Conservation (phyloP, 1,140 invertebrate species). For the Nautilus pompilius region DNA sequence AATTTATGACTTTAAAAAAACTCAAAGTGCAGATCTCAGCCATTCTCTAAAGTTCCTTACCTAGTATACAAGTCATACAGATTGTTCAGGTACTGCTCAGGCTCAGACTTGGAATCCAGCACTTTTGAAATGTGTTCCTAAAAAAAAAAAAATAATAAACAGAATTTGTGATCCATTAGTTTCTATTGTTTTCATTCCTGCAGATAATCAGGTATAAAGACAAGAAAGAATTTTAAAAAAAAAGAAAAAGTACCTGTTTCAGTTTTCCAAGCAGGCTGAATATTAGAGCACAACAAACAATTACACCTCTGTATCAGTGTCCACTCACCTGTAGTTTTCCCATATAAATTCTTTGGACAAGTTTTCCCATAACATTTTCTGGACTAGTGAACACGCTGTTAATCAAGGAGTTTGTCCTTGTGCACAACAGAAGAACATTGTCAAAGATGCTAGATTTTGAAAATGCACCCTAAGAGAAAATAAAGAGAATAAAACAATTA, state of each 20-base stretch:
- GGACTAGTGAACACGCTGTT: constrained; percentile 94
- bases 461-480: constrained; percentile 64
- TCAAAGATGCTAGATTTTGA: constrained; percentile 84
- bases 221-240: neutral
- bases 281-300: neutral
- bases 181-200: too few species aligned
- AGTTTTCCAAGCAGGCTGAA: neutral
- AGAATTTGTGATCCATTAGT: too few species aligned
- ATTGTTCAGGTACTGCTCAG: constrained; percentile 83
- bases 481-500: constrained; percentile 13
- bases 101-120: constrained; percentile 74
- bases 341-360: constrained; percentile 95
- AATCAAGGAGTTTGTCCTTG: constrained; percentile 83
- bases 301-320: neutral
- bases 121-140: constrained; percentile 78
- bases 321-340: constrained; percentile 72
- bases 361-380: constrained; percentile 96
- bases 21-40: too few species aligned
- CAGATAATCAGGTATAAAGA: neutral
- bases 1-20: too few species aligned
- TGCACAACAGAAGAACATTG: constrained; percentile 86
- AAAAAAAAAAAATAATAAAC: constrained; percentile 19
- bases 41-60: constrained; percentile 59
- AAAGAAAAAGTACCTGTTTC: neutral
- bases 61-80: constrained; percentile 85